A percentile compares a stretch with the other conserved stretches of the same genome.
Evolutionary conservation across 2,888 invertebrate genomes (phyloP).

Genomic region (Drosophila emarginata): DNA sequence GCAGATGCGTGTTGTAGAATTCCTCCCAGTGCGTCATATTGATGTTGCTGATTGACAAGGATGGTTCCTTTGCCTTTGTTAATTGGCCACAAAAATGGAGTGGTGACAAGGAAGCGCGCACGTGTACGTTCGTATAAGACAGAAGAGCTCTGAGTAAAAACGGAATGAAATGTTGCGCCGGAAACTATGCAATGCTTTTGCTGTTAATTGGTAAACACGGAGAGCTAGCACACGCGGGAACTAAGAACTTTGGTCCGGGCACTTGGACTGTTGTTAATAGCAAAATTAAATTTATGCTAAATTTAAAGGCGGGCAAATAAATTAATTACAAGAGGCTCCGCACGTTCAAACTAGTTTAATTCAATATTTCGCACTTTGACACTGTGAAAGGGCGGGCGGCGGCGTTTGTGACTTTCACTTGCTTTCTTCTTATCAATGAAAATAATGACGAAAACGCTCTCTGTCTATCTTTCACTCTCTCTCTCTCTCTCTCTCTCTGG

Average conservation of each 20-base stretch:
- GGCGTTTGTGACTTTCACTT: conserved; percentile 49
- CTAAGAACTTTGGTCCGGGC: conserved; percentile 12
- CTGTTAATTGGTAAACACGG: conserved; percentile 59
- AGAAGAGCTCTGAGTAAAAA: background rate
- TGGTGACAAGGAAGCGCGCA: conserved; percentile 60
- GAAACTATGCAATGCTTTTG: conserved; percentile 58
- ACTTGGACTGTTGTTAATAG: background rate
- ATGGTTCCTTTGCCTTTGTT: conserved; percentile 9
- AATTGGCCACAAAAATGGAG: conserved; percentile 32
- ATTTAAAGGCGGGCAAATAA: conserved; percentile 24
- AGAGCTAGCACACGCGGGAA: conserved; percentile 39
- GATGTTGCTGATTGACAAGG: conserved; percentile 5
- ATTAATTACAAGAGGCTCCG: conserved; percentile 38
- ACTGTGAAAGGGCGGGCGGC: conserved; percentile 28
- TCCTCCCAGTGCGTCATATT: conserved; percentile 89
- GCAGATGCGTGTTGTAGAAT: conserved; percentile 90
- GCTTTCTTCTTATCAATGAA: conserved; percentile 67
- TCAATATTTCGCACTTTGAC: conserved; percentile 34
- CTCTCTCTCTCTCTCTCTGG: conserved; percentile 16
- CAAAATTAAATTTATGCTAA: conserved; percentile 50
- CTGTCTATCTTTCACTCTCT: background rate
- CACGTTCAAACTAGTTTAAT: conserved; percentile 46
- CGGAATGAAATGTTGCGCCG: conserved; percentile 48
- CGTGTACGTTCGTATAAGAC: background rate
- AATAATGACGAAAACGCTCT: conserved; percentile 31